Percentiles rank a stretch among this genome's conserved stretches.
Conservation (phyloP, 2,888 invertebrate species). For the Sipha maydis region DNA sequence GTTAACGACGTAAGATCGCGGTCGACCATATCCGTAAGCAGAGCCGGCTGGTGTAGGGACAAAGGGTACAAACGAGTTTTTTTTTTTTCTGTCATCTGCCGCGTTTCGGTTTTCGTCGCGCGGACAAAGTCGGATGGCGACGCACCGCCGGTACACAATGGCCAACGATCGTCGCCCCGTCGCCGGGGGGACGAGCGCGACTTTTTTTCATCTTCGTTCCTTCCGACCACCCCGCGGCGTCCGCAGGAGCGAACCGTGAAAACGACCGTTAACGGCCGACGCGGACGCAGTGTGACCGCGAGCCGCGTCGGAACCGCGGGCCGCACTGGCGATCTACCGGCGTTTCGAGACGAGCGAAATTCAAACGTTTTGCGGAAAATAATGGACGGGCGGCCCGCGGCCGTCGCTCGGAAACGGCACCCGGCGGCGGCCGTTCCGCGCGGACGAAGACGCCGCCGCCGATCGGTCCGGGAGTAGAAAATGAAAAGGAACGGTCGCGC, state of each 20-base stretch:
- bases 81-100: too few relatives aligned
- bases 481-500: neutral
- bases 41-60: too few relatives aligned
- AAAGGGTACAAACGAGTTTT: too few relatives aligned
- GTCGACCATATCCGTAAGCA: too few relatives aligned
- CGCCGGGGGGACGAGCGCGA: too few relatives aligned
- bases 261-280: neutral
- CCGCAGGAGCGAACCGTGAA: neutral
- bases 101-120: too few relatives aligned
- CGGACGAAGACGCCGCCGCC: neutral
- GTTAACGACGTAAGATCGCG: too few relatives aligned
- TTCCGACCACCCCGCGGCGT: neutral
- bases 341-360: neutral
- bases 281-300: neutral
- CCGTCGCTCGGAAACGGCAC: neutral
- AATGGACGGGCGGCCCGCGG: neutral
- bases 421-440: neutral
- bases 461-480: neutral
- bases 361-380: neutral
- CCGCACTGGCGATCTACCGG: conserved; percentile 1
- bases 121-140: too few relatives aligned
- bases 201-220: neutral
- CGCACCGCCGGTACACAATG: too few relatives aligned
- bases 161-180: too few relatives aligned
- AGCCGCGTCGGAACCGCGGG: neutral